Base-by-base conservation (phyloP, 2,113 vertebrate genomes). In the Sprattus sprattus region DNA sequence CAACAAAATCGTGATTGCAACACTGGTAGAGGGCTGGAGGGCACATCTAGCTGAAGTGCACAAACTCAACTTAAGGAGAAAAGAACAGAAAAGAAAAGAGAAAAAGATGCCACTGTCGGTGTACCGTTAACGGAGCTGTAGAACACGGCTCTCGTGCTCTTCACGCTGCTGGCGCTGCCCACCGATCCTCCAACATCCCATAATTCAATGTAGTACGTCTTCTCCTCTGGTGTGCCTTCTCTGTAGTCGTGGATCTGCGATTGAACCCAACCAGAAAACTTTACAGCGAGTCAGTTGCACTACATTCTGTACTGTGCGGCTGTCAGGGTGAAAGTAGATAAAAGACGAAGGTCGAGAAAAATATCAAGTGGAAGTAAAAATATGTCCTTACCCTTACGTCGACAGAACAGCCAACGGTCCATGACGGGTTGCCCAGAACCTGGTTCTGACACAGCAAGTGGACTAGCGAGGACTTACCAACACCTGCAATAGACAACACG, bases 111-210 rank as follows among this genome's bases (percentile, higher is more conserved):
- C 39, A 39, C 39, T 39, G 4, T 67, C 22, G 54, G 4, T 45
- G 94, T 94, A 99, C 98, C 98, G 71, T 99, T 99, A 81, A 99
- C 95, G 13, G 96, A 96, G 88, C 97, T 99, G 92, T 99, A 99
- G 92, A 99, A 99, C n/a, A 99, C 97, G 1, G 97, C 96, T 94
- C 98, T 95, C 57, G 98, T 97, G 92, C 97, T 99, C 94, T 99
- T 99, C 89, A 99, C 92, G 81, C 98, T 99, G 92, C 94, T 97
- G 88, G 96, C 97, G 89, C 96, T 97, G 88, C 97, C 98, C 84
- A 99, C 96, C 7, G 98, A 99, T 78, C 98, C 98, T 82, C 98
- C 98, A 82, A 99, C 95, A 92, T 99, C 98, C 98, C 98, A 99
- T 49, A 99, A 93, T 91, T 99, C 98, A 92, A 97, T 97, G 90